phyloP scores from a whole-genome alignment of 2,888 invertebrate genomes.

The Tridacna crocea region DNA sequence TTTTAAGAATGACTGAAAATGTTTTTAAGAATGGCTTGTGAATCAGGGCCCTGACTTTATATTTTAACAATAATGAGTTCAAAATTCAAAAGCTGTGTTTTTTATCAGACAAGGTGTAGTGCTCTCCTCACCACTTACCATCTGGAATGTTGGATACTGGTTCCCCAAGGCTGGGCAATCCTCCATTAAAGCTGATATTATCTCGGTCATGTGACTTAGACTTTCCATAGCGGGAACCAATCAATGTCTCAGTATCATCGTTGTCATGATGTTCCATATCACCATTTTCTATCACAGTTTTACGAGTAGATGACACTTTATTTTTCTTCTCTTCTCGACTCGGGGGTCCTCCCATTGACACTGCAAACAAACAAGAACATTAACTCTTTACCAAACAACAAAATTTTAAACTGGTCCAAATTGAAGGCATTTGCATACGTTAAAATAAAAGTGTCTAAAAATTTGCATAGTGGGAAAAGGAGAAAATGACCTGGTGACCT shows the following conservation, averaged over 20 bases:
- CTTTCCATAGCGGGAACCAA: conserved; percentile 74
- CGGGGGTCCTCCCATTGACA: conserved; percentile 6
- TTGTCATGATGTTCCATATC: conserved; percentile 68
- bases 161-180: conserved; percentile 67
- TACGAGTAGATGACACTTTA: conserved; percentile 71
- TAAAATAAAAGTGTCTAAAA: too few relatives aligned
- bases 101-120: too few relatives aligned
- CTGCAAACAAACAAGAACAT: background rate
- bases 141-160: conserved; percentile 68
- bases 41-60: too few relatives aligned
- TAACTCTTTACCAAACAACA: background rate
- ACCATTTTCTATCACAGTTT: conserved; percentile 72
- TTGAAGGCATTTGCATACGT: too few relatives aligned
- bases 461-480: too few relatives aligned
- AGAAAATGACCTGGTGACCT: too few relatives aligned
- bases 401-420: too few relatives aligned
- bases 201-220: conserved; percentile 65
- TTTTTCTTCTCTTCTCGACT: conserved; percentile 64
- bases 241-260: conserved; percentile 71
- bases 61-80: too few relatives aligned
- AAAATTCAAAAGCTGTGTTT: too few relatives aligned
- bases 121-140: conserved; percentile 40
- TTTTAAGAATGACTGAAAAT: too few relatives aligned
- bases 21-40: too few relatives aligned
- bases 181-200: conserved; percentile 59